Percentiles rank a stretch among this genome's conserved stretches.
Conservation (phyloP, 2,113 vertebrate species). For the Paraplagusia blochii region DNA sequence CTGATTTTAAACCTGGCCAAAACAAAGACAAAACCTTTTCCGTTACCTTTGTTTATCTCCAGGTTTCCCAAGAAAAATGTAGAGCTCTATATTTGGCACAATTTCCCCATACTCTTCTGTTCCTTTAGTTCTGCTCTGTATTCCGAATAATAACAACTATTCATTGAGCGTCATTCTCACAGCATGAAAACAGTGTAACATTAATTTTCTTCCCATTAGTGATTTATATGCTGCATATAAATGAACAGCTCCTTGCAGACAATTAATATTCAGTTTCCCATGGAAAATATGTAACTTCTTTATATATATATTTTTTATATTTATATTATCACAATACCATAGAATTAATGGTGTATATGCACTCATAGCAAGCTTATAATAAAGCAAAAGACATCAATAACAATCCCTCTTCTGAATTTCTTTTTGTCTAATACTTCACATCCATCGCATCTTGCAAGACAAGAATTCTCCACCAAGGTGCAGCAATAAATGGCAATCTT, state of each 20-base stretch:
- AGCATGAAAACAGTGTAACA: not conserved
- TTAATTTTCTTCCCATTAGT: not conserved
- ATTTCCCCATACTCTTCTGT: not conserved
- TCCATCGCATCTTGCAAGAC: conserved; percentile 57
- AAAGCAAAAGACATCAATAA: no score
- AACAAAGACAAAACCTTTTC: no score
- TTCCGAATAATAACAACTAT: not conserved
- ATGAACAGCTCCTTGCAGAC: not conserved
- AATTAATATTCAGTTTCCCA: not conserved
- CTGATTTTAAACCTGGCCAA: no score
- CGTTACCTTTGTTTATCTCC: no score
- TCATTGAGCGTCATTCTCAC: not conserved
- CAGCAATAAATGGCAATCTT: conserved; percentile 57
- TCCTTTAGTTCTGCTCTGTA: not conserved
- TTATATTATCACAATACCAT: no score
- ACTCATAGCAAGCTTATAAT: no score
- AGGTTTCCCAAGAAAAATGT: no score
- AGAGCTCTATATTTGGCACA: not conserved
- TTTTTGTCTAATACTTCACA: conserved; percentile 13
- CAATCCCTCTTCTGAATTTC: not conserved
- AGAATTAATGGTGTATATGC: no score
- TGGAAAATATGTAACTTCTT: no score
- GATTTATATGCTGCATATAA: not conserved
- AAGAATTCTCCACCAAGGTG: conserved; percentile 42
- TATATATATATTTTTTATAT: no score